Evolutionary conservation across 2,888 invertebrate species (phyloP).

Genomic region (Nomada flava): DNA sequence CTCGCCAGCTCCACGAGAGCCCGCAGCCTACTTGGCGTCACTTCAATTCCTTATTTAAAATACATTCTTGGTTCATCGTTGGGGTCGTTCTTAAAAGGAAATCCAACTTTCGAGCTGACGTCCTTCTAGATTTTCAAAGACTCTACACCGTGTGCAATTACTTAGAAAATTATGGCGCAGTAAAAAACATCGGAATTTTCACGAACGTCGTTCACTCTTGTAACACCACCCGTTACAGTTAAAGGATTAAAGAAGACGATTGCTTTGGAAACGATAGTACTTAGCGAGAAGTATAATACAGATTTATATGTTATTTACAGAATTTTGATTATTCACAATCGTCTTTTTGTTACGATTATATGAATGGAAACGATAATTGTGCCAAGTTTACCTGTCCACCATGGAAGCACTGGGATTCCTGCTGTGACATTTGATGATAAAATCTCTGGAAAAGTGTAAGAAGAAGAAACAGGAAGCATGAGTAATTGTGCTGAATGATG

Average conservation of each 20-base stretch:
- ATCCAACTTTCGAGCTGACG: background rate
- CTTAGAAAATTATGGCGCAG: conserved; percentile 1
- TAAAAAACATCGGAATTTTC: background rate
- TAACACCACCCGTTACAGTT: background rate
- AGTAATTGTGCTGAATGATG: conserved; percentile 50
- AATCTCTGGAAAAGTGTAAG: conserved; percentile 80
- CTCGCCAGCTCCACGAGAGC: background rate
- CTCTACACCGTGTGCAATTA: background rate
- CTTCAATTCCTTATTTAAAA: conserved; percentile 29
- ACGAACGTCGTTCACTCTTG: background rate
- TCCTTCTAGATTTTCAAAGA: background rate
- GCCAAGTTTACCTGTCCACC: conserved; percentile 82
- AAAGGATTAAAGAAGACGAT: conserved; percentile 21
- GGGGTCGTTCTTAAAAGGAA: conserved; percentile 12
- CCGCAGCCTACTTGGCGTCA: conserved; percentile 1
- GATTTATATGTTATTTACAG: background rate
- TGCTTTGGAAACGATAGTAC: background rate
- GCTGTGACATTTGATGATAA: conserved; percentile 84
- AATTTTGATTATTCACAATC: background rate
- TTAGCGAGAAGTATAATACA: background rate
- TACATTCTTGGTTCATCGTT: conserved; percentile 1
- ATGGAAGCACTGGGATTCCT: conserved; percentile 84
- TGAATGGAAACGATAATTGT: conserved; percentile 29
- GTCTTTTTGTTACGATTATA: conserved; percentile 13
- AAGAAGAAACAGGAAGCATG: conserved; percentile 64